A percentile compares a stretch with the other conserved stretches of the same genome.
These are phyloP conservation scores for Babyrousa celebensis DNA, from an alignment of 2,797 vertebrate species.

Conservation along the genomic window DNA sequence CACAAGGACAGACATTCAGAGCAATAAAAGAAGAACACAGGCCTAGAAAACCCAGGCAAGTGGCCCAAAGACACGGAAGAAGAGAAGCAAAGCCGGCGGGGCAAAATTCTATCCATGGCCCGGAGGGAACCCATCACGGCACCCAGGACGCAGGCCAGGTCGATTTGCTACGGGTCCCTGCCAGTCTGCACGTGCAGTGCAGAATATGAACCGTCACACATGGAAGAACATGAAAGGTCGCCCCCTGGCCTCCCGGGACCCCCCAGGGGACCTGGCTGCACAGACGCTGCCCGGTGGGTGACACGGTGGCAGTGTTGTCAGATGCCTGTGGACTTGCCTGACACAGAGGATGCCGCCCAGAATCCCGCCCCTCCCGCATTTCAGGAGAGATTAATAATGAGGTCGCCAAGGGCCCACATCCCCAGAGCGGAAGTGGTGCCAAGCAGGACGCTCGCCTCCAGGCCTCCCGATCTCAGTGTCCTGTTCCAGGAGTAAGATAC, in stretches of 20 bases:
- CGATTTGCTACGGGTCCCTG: neutral
- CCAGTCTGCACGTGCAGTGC: neutral
- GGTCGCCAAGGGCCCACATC: accelerated
- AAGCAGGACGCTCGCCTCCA: neutral
- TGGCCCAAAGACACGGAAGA: neutral
- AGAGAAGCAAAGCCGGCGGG: neutral
- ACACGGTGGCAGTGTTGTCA: accelerated
- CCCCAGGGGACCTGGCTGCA: neutral
- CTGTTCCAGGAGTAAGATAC: accelerated
- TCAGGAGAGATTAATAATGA: neutral
- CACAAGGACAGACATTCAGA: neutral
- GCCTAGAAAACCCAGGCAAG: neutral
- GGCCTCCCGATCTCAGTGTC: no score
- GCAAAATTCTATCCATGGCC: neutral
- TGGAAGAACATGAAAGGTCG: neutral
- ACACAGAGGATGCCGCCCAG: neutral
- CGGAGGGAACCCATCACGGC: neutral
- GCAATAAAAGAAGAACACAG: accelerated
- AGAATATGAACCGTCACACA: accelerated
- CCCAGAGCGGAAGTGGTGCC: neutral
- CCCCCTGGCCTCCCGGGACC: neutral
- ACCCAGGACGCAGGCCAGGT: neutral
- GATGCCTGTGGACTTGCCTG: neutral
- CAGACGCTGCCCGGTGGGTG: accelerated
- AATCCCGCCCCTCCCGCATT: no score